These are phyloP conservation scores for Semotilus atromaculatus DNA, from an alignment of 2,797 vertebrate species.

Conservation along the genomic window DNA sequence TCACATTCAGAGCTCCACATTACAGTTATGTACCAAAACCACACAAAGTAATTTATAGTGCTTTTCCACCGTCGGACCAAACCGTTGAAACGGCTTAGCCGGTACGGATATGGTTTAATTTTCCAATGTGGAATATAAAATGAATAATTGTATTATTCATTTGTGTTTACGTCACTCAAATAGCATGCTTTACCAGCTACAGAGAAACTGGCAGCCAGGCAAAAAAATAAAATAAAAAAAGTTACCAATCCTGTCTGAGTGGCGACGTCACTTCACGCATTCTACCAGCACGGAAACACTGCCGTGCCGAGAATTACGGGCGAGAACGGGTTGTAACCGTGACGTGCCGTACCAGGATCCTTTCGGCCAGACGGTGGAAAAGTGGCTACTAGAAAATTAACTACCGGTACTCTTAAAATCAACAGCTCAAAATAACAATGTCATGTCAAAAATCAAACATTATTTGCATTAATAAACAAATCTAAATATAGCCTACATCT, in stretches of 20 bases:
- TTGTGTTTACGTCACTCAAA: background rate
- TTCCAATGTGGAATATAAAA: background rate
- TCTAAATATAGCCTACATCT: background rate
- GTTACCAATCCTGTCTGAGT: background rate
- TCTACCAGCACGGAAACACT: background rate
- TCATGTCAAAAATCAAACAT: background rate
- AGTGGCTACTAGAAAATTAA: background rate
- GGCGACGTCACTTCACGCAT: background rate
- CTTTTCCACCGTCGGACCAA: background rate
- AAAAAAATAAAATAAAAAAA: too few species aligned
- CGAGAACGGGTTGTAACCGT: background rate
- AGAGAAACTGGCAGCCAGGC: background rate
- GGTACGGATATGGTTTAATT: too few species aligned
- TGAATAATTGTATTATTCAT: too few species aligned
- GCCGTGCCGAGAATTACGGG: background rate
- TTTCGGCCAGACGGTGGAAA: background rate
- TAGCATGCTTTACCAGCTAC: background rate
- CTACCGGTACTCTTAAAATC: background rate
- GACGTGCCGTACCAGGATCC: background rate
- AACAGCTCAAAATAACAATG: background rate
- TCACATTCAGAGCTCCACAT: background rate
- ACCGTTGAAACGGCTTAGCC: too few species aligned
- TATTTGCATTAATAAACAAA: background rate
- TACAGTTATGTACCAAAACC: background rate
- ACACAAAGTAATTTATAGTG: background rate